These are phyloP conservation scores for Nomada hirtipes DNA, from an alignment of 2,888 invertebrate species.

Conservation along the genomic window DNA sequence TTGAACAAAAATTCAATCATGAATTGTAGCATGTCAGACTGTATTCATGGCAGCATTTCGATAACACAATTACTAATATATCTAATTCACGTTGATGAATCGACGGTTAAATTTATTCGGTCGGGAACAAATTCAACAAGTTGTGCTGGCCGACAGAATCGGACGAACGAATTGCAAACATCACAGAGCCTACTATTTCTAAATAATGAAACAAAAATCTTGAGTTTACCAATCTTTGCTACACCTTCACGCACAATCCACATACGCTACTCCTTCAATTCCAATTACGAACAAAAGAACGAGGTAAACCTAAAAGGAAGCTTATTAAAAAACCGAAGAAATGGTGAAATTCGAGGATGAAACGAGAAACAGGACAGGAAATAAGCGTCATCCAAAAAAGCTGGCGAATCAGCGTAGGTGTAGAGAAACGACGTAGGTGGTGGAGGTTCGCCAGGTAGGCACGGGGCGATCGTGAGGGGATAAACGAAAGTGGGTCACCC, in stretches of 20 bases:
- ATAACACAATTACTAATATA: neutral
- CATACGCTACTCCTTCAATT: neutral
- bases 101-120: neutral
- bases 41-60: too few species aligned
- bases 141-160: neutral
- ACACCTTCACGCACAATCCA: neutral
- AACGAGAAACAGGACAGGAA: constrained; percentile 23
- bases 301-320: neutral
- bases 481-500: constrained; percentile 77
- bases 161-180: neutral
- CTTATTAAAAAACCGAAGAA: constrained; percentile 11
- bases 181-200: neutral
- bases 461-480: constrained; percentile 62
- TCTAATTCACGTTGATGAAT: neutral
- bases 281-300: neutral
- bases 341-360: constrained; percentile 23
- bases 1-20: too few species aligned
- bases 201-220: neutral
- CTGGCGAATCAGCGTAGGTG: constrained; percentile 46
- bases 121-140: constrained; percentile 24
- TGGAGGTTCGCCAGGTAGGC: constrained; percentile 64
- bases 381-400: constrained; percentile 52
- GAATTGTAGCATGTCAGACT: too few species aligned
- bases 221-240: too few species aligned
- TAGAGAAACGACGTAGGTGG: constrained; percentile 37